phyloP scores from a whole-genome alignment of 2,113 vertebrate genomes.

The Calidris pugnax region DNA sequence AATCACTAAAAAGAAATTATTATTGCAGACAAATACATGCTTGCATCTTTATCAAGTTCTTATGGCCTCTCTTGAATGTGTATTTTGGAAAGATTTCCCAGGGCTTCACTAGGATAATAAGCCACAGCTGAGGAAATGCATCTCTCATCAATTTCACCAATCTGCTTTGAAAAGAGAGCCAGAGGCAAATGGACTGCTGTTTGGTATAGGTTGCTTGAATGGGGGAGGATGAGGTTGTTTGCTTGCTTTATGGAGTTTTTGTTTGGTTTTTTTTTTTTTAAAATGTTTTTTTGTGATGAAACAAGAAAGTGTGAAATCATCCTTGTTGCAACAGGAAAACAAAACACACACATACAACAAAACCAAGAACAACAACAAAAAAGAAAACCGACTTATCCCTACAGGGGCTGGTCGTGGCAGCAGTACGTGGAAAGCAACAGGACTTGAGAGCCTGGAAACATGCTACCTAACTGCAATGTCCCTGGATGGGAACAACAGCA shows the following conservation, averaged over 20 bases:
- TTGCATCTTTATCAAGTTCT: background rate
- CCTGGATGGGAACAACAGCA: background rate
- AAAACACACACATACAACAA: background rate
- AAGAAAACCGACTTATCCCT: background rate
- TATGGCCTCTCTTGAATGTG: background rate
- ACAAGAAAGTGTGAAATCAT: background rate
- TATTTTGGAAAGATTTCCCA: background rate
- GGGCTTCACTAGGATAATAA: background rate
- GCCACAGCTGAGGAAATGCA: background rate
- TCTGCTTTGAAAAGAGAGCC: background rate
- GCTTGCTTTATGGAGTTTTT: background rate
- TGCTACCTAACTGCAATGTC: background rate
- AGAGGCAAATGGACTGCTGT: background rate
- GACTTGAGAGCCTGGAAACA: background rate
- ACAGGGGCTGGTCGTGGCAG: background rate
- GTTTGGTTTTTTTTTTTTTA: background rate
- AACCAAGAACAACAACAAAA: background rate
- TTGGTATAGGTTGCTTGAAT: background rate
- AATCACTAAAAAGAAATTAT: background rate
- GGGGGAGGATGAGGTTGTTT: background rate
- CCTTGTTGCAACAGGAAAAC: background rate
- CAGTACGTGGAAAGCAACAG: background rate
- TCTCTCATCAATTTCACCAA: background rate
- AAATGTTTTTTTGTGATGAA: background rate
- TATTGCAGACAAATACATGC: background rate